A percentile compares a stretch with the other conserved stretches of the same genome.
phyloP scores from a whole-genome alignment of 2,113 vertebrate species.

The Anarhynchus alexandrinus region DNA sequence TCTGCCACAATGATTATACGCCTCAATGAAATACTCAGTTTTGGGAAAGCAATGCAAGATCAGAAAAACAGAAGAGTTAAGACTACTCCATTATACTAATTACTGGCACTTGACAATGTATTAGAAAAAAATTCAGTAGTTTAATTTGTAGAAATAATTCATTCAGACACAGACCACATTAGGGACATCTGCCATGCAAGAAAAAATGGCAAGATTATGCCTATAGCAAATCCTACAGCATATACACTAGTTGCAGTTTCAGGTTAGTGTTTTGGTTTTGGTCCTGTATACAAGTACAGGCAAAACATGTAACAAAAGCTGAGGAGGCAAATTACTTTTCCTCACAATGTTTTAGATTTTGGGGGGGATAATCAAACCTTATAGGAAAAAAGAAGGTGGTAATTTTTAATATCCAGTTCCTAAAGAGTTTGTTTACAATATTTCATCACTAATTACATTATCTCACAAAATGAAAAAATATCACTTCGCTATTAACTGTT shows the following conservation, averaged over 20 bases:
- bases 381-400: background rate
- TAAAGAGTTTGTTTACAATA: background rate
- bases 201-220: background rate
- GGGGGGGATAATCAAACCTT: background rate
- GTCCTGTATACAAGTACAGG: background rate
- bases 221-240: background rate
- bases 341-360: background rate
- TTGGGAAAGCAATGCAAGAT: background rate
- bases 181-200: background rate
- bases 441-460: background rate
- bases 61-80: background rate
- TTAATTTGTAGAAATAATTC: background rate
- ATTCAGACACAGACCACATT: background rate
- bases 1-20: background rate
- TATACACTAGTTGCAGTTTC: background rate
- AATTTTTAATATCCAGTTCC: background rate
- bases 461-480: background rate
- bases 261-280: background rate
- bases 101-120: background rate
- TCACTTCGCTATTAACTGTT: background rate
- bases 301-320: background rate
- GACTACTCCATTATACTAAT: background rate
- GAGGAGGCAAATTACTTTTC: background rate
- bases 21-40: background rate
- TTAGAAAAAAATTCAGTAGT: background rate